Conservation (phyloP, 2,797 vertebrate species). For the Melopsittacus undulatus region DNA sequence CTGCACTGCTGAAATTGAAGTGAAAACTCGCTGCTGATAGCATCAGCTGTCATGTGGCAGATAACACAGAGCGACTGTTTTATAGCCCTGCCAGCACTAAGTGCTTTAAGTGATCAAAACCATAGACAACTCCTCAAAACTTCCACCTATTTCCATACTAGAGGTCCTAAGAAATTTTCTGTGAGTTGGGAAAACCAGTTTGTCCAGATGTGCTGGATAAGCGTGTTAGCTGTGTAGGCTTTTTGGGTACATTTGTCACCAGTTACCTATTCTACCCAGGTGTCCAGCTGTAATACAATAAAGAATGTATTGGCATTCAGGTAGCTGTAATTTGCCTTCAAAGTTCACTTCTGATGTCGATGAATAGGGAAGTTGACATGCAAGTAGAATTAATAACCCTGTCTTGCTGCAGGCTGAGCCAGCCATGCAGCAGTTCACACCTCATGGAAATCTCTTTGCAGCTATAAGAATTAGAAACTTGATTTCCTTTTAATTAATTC, state of each 20-base stretch:
- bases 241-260: background rate
- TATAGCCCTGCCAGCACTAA: background rate
- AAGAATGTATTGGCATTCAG: background rate
- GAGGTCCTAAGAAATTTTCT: background rate
- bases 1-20: background rate
- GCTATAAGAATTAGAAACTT: background rate
- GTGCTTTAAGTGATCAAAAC: background rate
- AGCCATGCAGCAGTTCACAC: background rate
- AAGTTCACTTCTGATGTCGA: background rate
- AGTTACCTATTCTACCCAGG: background rate
- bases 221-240: accelerated
- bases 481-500: background rate
- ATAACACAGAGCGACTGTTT: accelerated
- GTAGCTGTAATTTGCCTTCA: background rate
- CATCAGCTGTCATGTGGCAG: background rate
- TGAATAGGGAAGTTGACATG: background rate
- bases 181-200: background rate
- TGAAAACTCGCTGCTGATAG: background rate
- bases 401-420: background rate
- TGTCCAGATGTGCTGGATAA: background rate
- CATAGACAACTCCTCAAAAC: background rate
- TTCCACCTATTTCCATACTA: background rate
- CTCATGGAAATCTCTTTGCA: background rate
- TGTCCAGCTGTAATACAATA: background rate
- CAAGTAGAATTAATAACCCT: background rate